Percentiles rank a stretch among this genome's conserved stretches.
phyloP scores from a whole-genome alignment of 2,888 invertebrate species.

The Drosophila anomelani region DNA sequence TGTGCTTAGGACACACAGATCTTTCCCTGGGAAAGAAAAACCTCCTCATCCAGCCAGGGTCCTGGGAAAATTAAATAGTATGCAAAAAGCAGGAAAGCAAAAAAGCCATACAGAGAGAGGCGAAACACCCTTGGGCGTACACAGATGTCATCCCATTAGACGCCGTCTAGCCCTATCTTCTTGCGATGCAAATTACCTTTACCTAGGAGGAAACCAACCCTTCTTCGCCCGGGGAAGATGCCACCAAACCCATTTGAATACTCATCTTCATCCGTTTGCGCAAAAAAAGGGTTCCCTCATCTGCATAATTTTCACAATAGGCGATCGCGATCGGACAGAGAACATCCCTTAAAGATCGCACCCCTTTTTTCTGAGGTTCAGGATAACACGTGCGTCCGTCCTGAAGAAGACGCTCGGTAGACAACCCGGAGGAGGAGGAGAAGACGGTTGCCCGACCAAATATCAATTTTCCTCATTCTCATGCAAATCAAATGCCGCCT shows the following conservation, averaged over 20 bases:
- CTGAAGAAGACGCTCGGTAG: constrained; percentile 47
- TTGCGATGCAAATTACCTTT: constrained; percentile 76
- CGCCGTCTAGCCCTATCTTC: constrained; percentile 56
- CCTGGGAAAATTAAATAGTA: constrained; percentile 82
- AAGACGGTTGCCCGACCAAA: constrained; percentile 71
- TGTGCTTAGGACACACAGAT: constrained; percentile 60
- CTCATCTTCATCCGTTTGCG: constrained; percentile 73
- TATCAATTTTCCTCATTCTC: constrained; percentile 84
- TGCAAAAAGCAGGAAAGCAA: constrained; percentile 71
- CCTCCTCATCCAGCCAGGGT: constrained; percentile 61
- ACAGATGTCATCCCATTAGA: constrained; percentile 79
- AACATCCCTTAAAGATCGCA: constrained; percentile 66
- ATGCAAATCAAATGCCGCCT: constrained; percentile 82
- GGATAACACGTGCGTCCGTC: constrained; percentile 68
- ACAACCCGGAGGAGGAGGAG: constrained; percentile 57
- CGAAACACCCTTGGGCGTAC: constrained; percentile 43
- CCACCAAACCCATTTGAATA: constrained; percentile 81
- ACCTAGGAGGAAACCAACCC: constrained; percentile 65
- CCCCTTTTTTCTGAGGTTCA: constrained; percentile 45
- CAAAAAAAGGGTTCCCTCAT: constrained; percentile 61
- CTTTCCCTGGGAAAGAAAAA: constrained; percentile 83
- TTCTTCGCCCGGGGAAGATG: constrained; percentile 51
- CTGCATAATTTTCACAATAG: constrained; percentile 83
- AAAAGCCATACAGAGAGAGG: constrained; percentile 8
- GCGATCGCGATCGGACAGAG: constrained; percentile 50